Percentiles rank a stretch among this genome's conserved stretches.
phyloP scores from a whole-genome alignment of 2,113 vertebrate genomes.

The Dicerorhinus sumatrensis region DNA sequence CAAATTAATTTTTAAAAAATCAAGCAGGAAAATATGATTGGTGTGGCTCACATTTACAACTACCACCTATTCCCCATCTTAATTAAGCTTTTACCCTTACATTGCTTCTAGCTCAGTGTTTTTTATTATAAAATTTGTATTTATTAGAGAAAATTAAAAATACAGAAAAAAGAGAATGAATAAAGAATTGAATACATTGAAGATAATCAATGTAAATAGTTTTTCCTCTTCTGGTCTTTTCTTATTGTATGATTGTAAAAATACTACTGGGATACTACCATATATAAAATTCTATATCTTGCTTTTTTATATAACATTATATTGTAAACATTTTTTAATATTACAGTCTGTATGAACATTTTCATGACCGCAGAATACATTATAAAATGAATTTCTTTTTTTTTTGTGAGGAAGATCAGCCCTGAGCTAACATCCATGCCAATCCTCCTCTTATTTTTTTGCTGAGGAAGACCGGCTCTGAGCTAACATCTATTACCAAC shows the following conservation, averaged over 20 bases:
- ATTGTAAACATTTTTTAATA: neutral
- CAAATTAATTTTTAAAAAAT: slow-evolving; percentile 18
- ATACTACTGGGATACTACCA: neutral
- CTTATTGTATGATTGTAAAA: slow-evolving; percentile 35
- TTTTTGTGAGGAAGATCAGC: too few species aligned
- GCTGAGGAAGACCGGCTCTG: too few species aligned
- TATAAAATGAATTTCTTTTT: neutral
- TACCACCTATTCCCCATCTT: neutral
- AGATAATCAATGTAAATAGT: neutral
- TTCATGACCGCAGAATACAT: neutral
- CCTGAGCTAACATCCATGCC: too few species aligned
- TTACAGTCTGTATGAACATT: neutral
- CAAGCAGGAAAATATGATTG: neutral
- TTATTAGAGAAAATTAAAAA: slow-evolving; percentile 52
- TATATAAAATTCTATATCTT: neutral
- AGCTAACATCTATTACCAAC: too few species aligned
- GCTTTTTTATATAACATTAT: neutral
- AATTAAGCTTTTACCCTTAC: neutral
- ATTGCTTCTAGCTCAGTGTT: neutral
- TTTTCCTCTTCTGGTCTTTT: neutral
- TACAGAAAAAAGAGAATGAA: neutral
- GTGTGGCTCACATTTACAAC: neutral
- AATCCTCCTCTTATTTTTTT: too few species aligned
- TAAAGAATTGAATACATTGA: neutral
- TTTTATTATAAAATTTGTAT: slow-evolving; percentile 26